A percentile compares a stretch with the other conserved stretches of the same genome.
Conservation (phyloP, 2,797 vertebrate genomes). For the Eupleurogrammus muticus region DNA sequence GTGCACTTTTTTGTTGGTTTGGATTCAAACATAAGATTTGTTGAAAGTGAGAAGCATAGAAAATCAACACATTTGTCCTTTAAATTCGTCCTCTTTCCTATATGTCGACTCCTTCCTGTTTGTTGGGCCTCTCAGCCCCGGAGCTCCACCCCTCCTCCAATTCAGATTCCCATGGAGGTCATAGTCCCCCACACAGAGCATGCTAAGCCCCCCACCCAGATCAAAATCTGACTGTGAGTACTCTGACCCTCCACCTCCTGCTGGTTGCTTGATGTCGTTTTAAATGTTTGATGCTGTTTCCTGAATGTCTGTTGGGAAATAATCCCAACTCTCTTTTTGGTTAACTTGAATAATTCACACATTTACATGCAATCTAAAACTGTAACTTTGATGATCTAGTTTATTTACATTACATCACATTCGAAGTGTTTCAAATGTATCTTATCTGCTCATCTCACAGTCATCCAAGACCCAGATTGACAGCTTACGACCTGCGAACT, state of each 20-base stretch:
- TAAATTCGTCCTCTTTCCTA: slow-evolving; percentile 32
- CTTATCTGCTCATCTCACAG: no score
- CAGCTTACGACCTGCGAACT: no score
- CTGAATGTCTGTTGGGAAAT: no score
- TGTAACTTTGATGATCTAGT: no score
- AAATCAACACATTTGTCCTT: background rate
- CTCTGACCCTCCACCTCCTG: background rate
- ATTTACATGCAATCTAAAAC: no score
- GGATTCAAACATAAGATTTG: background rate
- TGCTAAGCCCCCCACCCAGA: slow-evolving; percentile 55
- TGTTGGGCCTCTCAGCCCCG: slow-evolving; percentile 64
- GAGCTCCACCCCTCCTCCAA: slow-evolving; percentile 51
- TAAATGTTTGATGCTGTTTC: slow-evolving; percentile 13
- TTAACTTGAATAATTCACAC: no score
- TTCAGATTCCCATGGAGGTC: slow-evolving; percentile 73
- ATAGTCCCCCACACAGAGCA: slow-evolving; percentile 49
- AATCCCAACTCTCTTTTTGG: no score
- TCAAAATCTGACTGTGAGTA: slow-evolving; percentile 77
- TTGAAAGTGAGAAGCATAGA: background rate
- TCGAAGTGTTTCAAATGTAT: no score
- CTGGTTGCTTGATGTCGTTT: background rate
- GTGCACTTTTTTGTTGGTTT: no score
- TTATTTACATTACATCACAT: no score
- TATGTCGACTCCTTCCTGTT: slow-evolving; percentile 63
- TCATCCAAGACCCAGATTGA: no score